phyloP scores from a whole-genome alignment of 2,888 invertebrate species.

The Agrilus biguttatus region DNA sequence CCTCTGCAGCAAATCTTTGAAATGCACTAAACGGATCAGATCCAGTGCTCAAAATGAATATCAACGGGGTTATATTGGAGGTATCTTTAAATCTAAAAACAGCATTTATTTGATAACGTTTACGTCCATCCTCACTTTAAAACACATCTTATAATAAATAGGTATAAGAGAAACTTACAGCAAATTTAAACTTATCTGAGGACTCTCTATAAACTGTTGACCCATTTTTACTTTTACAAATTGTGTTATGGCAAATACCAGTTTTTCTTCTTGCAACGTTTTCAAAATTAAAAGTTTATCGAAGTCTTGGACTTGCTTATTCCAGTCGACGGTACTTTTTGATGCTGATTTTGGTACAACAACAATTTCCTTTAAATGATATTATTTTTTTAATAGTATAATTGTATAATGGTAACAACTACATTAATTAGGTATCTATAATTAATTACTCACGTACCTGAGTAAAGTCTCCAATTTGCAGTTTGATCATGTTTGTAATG shows the following conservation, averaged over 20 bases:
- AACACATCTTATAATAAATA: neutral
- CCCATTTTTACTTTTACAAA: slow-evolving; percentile 69
- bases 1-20: slow-evolving; percentile 63
- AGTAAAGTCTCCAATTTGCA: slow-evolving; percentile 45
- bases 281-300: slow-evolving; percentile 72
- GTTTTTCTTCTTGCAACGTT: slow-evolving; percentile 62
- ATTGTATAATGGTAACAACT: neutral
- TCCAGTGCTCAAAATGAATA: slow-evolving; percentile 78
- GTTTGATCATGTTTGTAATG: slow-evolving; percentile 37
- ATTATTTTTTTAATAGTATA: neutral
- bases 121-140: no score
- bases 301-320: slow-evolving; percentile 47
- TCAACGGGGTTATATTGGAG: slow-evolving; percentile 56
- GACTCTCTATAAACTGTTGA: slow-evolving; percentile 66
- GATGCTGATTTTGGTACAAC: slow-evolving; percentile 26
- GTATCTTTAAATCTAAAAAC: slow-evolving; percentile 53
- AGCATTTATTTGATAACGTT: neutral
- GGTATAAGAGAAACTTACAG: slow-evolving; percentile 32
- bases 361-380: slow-evolving; percentile 37
- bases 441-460: slow-evolving; percentile 34
- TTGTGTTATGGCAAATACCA: slow-evolving; percentile 67
- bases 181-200: slow-evolving; percentile 52
- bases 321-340: slow-evolving; percentile 38
- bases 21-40: slow-evolving; percentile 80
- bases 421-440: slow-evolving; percentile 1